These are phyloP conservation scores for Sinonovacula constricta DNA, from an alignment of 1,140 invertebrate species.

Conservation along the genomic window DNA sequence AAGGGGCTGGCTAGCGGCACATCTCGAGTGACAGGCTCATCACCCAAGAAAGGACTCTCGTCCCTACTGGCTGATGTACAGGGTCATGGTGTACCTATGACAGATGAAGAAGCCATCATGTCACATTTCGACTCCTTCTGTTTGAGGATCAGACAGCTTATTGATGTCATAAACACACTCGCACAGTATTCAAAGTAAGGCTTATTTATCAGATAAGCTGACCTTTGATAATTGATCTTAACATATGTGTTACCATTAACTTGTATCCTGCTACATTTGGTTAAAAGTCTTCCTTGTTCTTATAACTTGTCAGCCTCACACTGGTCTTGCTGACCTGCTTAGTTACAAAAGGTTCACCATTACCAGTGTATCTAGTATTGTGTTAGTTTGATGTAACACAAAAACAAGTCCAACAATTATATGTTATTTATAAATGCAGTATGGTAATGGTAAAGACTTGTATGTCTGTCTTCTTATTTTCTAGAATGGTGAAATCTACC, in stretches of 20 bases:
- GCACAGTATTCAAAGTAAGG: conserved; percentile 76
- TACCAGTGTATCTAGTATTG: too few species aligned
- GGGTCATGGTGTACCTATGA: conserved; percentile 74
- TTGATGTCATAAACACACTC: conserved; percentile 77
- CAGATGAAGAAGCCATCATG: conserved; percentile 77
- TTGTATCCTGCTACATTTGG: neutral
- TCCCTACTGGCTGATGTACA: conserved; percentile 59
- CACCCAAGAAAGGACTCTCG: conserved; percentile 67
- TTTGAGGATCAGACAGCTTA: conserved; percentile 71
- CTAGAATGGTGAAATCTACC: conserved; percentile 67
- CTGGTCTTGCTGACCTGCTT: too few species aligned
- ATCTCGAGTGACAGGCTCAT: conserved; percentile 51
- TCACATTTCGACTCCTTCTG: conserved; percentile 76
- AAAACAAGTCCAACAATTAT: neutral
- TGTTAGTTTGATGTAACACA: too few species aligned
- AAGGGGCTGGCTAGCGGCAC: conserved; percentile 48
- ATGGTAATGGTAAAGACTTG: too few species aligned
- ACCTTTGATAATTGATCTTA: too few species aligned
- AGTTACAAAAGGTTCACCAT: too few species aligned
- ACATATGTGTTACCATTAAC: too few species aligned
- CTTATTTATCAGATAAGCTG: too few species aligned
- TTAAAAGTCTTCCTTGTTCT: neutral
- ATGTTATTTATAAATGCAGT: too few species aligned
- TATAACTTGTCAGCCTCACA: neutral
- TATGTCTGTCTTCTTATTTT: conserved; percentile 17